phyloP scores from a whole-genome alignment of 2,113 vertebrate genomes.

The Malaclemys terrapin region DNA sequence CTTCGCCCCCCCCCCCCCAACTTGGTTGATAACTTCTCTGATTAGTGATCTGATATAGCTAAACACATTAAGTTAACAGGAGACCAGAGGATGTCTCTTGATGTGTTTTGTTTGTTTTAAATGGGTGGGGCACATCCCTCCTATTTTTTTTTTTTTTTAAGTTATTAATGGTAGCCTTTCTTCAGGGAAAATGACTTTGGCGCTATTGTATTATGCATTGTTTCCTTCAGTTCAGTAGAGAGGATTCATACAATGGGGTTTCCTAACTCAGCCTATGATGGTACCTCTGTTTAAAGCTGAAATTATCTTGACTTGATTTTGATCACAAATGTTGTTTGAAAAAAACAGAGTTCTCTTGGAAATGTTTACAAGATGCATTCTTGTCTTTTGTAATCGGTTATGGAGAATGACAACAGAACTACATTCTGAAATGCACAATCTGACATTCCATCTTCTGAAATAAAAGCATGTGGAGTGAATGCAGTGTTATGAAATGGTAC shows the following conservation, averaged over 20 bases:
- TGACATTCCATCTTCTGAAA: neutral
- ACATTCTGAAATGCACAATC: neutral
- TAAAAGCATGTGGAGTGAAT: neutral
- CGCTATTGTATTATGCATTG: neutral
- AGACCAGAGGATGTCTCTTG: neutral
- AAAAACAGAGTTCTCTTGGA: neutral
- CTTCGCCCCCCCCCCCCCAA: neutral
- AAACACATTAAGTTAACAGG: neutral
- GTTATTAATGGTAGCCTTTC: neutral
- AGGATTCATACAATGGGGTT: neutral
- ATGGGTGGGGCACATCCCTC: neutral
- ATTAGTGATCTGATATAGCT: neutral
- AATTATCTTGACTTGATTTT: neutral
- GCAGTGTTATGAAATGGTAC: neutral
- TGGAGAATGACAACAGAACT: neutral
- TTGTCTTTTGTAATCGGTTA: neutral
- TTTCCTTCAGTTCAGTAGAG: neutral
- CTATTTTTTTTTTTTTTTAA: neutral
- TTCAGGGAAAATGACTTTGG: neutral
- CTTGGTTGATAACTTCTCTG: neutral
- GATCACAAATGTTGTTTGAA: neutral
- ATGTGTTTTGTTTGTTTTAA: neutral
- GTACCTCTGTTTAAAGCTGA: neutral
- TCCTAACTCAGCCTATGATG: neutral
- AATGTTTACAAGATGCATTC: neutral